phyloP scores from a whole-genome alignment of 2,797 vertebrate species.

The Acanthis flammea region DNA sequence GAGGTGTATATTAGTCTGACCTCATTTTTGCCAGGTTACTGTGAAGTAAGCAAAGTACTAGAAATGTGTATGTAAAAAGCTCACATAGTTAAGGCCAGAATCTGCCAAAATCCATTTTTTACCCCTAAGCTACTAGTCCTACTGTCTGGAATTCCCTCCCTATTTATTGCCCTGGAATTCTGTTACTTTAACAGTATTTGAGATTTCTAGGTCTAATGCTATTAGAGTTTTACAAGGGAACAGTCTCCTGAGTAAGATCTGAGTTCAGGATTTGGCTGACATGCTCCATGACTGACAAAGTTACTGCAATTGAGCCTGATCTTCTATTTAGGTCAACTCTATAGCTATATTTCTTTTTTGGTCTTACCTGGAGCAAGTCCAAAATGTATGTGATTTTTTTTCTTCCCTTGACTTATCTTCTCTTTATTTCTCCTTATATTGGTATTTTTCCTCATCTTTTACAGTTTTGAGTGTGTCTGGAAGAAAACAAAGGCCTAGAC shows the following conservation, averaged over 20 bases:
- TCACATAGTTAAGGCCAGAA: background rate
- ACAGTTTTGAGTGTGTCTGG: background rate
- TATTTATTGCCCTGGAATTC: constrained; percentile 8
- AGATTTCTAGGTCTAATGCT: constrained; percentile 21
- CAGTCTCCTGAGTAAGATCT: constrained; percentile 22
- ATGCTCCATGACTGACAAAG: background rate
- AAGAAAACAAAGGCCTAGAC: background rate
- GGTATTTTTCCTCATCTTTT: background rate
- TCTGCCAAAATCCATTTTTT: background rate
- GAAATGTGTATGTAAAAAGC: background rate
- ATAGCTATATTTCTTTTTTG: background rate
- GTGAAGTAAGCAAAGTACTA: background rate
- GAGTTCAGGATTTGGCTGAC: constrained; percentile 31
- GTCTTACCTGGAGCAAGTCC: background rate
- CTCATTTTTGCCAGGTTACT: background rate
- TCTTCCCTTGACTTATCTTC: background rate
- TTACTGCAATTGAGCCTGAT: background rate
- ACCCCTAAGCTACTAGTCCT: constrained; percentile 14
- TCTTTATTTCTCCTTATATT: background rate
- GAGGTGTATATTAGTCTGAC: background rate
- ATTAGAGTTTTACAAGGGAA: constrained; percentile 31
- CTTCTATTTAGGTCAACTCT: background rate
- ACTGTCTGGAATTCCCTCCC: constrained; percentile 27
- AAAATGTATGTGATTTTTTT: background rate
- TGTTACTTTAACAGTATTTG: constrained; percentile 2